Percentiles rank a stretch among this genome's conserved stretches.
Evolutionary conservation across 2,113 vertebrate species (phyloP).

Genomic region (Fulmarus glacialis): DNA sequence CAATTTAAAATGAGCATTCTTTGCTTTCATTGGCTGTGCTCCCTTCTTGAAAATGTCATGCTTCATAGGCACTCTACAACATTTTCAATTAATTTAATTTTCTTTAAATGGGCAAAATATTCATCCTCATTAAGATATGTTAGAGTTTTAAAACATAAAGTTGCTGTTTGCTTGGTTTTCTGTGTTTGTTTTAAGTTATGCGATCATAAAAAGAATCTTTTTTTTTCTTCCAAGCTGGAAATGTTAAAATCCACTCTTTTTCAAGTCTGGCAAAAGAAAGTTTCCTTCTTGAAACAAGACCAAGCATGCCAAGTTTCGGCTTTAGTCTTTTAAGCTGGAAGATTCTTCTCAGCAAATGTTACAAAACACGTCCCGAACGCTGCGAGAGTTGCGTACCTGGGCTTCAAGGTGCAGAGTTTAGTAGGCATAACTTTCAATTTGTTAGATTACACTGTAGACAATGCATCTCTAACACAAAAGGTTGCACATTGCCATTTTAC

Average conservation of each 20-base stretch:
- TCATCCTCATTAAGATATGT: neutral
- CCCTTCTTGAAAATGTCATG: neutral
- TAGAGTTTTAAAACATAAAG: neutral
- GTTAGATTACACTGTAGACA: neutral
- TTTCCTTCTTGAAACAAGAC: neutral
- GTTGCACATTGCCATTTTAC: neutral
- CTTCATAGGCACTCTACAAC: neutral
- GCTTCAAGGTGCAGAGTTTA: neutral
- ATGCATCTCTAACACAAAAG: neutral
- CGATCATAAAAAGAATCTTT: neutral
- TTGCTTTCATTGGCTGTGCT: constrained; percentile 54
- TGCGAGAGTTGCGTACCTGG: neutral
- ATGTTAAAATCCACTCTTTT: neutral
- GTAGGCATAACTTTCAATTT: neutral
- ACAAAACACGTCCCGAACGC: neutral
- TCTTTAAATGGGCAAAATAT: constrained; percentile 40
- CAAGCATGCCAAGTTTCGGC: neutral
- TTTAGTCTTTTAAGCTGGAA: neutral
- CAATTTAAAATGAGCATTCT: neutral
- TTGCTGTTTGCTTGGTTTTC: neutral
- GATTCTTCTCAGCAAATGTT: neutral
- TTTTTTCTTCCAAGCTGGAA: neutral
- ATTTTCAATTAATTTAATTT: constrained; percentile 22
- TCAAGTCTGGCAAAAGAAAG: neutral
- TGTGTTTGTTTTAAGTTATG: neutral